These are phyloP conservation scores for Hyla sarda DNA, from an alignment of 2,113 vertebrate genomes.

Conservation along the genomic window DNA sequence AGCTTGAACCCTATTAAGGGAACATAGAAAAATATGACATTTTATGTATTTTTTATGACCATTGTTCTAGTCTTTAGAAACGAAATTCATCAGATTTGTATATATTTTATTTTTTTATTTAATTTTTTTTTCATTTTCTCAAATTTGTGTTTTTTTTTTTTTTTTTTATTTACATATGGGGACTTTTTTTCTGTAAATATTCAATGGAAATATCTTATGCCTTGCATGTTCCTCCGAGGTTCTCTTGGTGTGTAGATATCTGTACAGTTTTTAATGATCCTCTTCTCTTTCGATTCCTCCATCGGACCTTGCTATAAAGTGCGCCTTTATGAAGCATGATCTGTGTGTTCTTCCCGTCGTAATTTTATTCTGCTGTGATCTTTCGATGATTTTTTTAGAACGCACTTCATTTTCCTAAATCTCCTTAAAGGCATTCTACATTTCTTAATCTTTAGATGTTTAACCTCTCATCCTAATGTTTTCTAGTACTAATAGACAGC, in stretches of 20 bases:
- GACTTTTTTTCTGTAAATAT: background rate
- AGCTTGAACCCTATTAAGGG: background rate
- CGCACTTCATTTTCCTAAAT: background rate
- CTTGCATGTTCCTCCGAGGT: background rate
- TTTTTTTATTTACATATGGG: background rate
- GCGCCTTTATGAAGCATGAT: conserved; percentile 32
- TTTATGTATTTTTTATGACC: conserved; percentile 3
- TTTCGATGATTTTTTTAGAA: background rate
- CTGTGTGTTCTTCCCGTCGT: conserved; percentile 18
- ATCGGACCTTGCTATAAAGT: background rate
- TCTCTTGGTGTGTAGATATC: conserved; percentile 4
- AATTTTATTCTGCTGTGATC: conserved; percentile 4
- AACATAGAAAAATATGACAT: background rate
- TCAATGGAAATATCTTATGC: background rate
- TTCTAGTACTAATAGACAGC: background rate
- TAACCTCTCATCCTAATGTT: background rate
- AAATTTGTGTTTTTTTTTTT: background rate
- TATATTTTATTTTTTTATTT: conserved; percentile 24
- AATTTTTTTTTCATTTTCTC: background rate
- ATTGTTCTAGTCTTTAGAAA: background rate
- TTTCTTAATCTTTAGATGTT: background rate
- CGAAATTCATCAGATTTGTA: background rate
- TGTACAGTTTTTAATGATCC: conserved; percentile 25
- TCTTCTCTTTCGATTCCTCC: background rate
- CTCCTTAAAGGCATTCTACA: conserved; percentile 51